Conservation (phyloP, 2,113 vertebrate species). For the Ornithorhynchus anatinus region DNA sequence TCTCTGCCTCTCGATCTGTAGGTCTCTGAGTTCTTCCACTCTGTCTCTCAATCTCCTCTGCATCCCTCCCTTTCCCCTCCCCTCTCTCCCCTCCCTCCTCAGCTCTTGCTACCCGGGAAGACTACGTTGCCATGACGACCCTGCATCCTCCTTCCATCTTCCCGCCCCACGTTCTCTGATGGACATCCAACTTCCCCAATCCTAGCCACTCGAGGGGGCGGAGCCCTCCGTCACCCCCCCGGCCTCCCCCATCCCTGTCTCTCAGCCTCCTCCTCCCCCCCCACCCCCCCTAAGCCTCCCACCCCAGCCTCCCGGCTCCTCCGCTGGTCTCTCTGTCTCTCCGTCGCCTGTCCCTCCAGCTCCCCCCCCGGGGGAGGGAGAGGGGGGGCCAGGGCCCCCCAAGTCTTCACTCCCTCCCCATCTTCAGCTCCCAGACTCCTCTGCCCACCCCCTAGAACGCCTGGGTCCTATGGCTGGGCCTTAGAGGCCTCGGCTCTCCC, state of each 20-base stretch:
- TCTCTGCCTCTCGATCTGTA: no score
- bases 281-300: conserved; percentile 52
- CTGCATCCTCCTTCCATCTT: conserved; percentile 40
- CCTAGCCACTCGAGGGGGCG: conserved; percentile 40
- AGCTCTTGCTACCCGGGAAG: conserved; percentile 55
- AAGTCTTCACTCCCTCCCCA: conserved; percentile 16
- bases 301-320: conserved; percentile 53
- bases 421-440: neutral
- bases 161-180: conserved; percentile 54
- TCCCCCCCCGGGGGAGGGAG: conserved; percentile 32
- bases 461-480: conserved; percentile 50
- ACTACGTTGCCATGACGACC: conserved; percentile 67
- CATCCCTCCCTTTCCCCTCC: conserved; percentile 25
- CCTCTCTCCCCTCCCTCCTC: conserved; percentile 48
- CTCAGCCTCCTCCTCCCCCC: conserved; percentile 53
- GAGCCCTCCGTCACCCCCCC: conserved; percentile 37
- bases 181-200: conserved; percentile 53
- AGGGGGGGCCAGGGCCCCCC: conserved; percentile 57
- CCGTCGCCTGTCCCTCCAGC: conserved; percentile 45
- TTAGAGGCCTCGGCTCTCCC: conserved; percentile 46
- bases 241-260: conserved; percentile 40
- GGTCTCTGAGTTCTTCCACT: no score
- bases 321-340: conserved; percentile 48
- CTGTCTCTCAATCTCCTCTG: neutral
- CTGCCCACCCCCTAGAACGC: neutral